These are phyloP conservation scores for Cyprinodon variegatus DNA, from an alignment of 2,113 vertebrate genomes.

Conservation along the genomic window DNA sequence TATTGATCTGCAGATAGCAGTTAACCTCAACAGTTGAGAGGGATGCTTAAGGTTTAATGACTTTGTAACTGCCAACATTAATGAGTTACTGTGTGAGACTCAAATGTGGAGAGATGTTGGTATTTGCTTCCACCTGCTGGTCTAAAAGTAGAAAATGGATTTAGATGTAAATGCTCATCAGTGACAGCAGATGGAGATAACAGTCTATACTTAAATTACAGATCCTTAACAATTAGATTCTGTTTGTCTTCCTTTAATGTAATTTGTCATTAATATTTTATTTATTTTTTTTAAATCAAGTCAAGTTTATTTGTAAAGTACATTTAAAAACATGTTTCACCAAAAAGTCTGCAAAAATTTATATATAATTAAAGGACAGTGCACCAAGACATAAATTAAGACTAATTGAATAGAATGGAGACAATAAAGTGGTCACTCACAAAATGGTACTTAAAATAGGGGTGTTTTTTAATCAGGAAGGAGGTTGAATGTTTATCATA, in stretches of 20 bases:
- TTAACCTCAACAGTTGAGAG: constrained; percentile 38
- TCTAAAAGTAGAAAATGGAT: background rate
- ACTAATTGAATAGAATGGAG: no score
- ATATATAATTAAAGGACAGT: background rate
- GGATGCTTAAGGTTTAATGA: constrained; percentile 57
- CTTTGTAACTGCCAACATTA: constrained; percentile 51
- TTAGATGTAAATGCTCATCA: background rate
- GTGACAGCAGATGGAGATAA: constrained; percentile 40
- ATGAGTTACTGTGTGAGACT: background rate
- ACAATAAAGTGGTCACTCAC: no score
- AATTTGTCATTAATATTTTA: no score
- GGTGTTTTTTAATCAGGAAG: no score
- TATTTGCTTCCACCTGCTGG: constrained; percentile 66
- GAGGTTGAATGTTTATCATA: no score
- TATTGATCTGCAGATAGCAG: constrained; percentile 59
- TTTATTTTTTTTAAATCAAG: no score
- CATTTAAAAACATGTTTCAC: background rate
- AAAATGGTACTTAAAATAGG: no score
- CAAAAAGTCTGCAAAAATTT: background rate
- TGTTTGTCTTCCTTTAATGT: no score
- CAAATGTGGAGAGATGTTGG: constrained; percentile 15
- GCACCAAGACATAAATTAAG: background rate
- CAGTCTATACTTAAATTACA: background rate
- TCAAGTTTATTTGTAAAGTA: background rate
- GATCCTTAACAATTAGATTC: background rate